These are phyloP conservation scores for Cosmorhoe ocellata DNA, from an alignment of 2,888 invertebrate genomes.

Conservation along the genomic window DNA sequence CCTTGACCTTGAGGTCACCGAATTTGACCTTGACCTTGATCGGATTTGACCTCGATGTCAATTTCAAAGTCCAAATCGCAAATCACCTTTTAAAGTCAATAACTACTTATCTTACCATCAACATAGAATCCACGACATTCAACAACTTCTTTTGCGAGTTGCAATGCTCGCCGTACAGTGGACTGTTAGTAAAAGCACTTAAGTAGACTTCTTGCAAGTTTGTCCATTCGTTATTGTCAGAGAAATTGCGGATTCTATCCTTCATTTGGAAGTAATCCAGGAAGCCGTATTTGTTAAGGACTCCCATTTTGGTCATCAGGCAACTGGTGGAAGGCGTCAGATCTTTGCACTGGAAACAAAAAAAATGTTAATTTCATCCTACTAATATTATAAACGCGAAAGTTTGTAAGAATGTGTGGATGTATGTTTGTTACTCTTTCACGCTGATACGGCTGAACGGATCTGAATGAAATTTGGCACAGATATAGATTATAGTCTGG, in stretches of 20 bases:
- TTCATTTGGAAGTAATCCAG: conserved; percentile 72
- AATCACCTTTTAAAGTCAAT: not conserved
- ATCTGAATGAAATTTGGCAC: too few species aligned
- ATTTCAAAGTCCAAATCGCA: too few species aligned
- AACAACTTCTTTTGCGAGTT: conserved; percentile 63
- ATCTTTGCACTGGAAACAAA: conserved; percentile 56
- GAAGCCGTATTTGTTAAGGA: conserved; percentile 66
- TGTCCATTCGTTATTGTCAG: conserved; percentile 43
- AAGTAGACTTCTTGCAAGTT: conserved; percentile 43
- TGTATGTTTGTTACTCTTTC: too few species aligned
- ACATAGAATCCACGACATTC: conserved; percentile 66
- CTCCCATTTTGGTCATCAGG: conserved; percentile 60
- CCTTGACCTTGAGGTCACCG: too few species aligned
- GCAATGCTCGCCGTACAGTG: conserved; percentile 59
- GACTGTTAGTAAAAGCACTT: conserved; percentile 49
- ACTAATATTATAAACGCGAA: too few species aligned
- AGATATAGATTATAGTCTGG: too few species aligned
- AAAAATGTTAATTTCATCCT: too few species aligned
- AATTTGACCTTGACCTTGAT: too few species aligned
- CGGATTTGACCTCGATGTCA: too few species aligned
- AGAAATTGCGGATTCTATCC: conserved; percentile 52
- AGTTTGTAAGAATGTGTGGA: too few species aligned
- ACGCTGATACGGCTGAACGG: too few species aligned
- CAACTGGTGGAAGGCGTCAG: conserved; percentile 56
- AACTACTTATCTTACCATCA: conserved; percentile 60